Evolutionary conservation across 2,113 vertebrate genomes (phyloP), one percentile per base, ranked within the genome.

Genomic region (Synchiropus splendidus): DNA sequence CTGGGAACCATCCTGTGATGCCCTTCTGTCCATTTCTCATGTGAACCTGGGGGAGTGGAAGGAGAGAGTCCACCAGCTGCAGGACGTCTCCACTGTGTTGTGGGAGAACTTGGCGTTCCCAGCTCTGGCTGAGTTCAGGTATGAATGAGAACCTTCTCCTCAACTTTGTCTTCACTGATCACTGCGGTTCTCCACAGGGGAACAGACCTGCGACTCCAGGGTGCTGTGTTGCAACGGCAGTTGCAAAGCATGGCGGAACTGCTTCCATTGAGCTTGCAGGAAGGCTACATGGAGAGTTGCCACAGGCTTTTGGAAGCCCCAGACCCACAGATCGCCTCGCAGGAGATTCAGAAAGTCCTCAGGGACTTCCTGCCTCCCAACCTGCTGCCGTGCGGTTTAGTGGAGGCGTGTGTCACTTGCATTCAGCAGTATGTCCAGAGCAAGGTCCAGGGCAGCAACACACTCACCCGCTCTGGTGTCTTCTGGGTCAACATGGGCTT

Each of bases 401-500:
- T 90, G 6, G 83, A 86, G 18, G 83, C 89, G 13, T 77, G 89
- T 65, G 50, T 87, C 5, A 78, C 85, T 42, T 93, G 90, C 55
- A 66, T 98, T 55, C 87, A 87, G 63, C 88, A 92, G 62, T 88
- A 87, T 43, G 80, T 83, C 53, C 87, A 87, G 16, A 87, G 85
- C 74, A 81, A 70, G 6, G 67, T 80, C 18, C 59, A 64, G 36
- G 85, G 79, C 11, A 45, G 84, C 12, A 61, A 85, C 14, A 80
- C 87, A 15, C 39, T 82, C 53, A 83, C 75, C 35, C 81, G 38
- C 16, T 82, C 88, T 3, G 95, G 91, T 16, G 85, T 86, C 15
- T 86, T 97, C 66, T 99, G 95, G 95, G 90, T 97, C 47, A 85
- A 81, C 61, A 87, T 97, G 74, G 94, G 92, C 53, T 82, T 99